Conservation (phyloP, 1,140 invertebrate genomes). For the Eurosta solidaginis region DNA sequence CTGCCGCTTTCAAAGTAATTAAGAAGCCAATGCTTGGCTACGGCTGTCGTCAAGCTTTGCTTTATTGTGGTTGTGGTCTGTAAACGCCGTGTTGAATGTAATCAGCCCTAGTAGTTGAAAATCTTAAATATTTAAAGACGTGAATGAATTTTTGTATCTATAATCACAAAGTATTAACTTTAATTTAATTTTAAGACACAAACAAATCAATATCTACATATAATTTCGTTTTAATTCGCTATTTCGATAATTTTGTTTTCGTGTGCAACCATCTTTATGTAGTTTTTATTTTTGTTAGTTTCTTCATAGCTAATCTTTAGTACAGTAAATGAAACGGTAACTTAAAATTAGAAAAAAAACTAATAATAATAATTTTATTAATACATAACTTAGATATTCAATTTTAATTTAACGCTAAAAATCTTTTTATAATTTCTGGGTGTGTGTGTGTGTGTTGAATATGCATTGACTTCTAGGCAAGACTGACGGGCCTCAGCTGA, state of each 20-base stretch:
- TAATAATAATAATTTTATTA: neutral
- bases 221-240: neutral
- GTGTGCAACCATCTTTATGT: neutral
- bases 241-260: neutral
- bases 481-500: no score
- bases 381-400: conserved; percentile 12
- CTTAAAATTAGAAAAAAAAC: conserved; percentile 3
- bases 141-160: conserved; percentile 19
- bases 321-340: neutral
- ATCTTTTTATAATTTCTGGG: neutral
- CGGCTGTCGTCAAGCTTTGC: no score
- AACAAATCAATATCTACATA: neutral
- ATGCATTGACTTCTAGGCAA: no score
- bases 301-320: neutral
- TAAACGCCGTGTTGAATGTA: no score
- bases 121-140: neutral
- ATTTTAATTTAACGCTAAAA: conserved; percentile 5
- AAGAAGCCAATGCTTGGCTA: no score
- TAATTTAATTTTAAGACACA: conserved; percentile 6
- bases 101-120: no score
- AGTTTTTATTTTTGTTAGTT: neutral
- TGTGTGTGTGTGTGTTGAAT: no score
- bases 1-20: no score
- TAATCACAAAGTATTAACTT: conserved; percentile 23
- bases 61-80: no score